Evolutionary conservation across 2,113 vertebrate genomes (phyloP), one percentile per base, ranked within the genome.

Genomic region (Neogale vison): DNA sequence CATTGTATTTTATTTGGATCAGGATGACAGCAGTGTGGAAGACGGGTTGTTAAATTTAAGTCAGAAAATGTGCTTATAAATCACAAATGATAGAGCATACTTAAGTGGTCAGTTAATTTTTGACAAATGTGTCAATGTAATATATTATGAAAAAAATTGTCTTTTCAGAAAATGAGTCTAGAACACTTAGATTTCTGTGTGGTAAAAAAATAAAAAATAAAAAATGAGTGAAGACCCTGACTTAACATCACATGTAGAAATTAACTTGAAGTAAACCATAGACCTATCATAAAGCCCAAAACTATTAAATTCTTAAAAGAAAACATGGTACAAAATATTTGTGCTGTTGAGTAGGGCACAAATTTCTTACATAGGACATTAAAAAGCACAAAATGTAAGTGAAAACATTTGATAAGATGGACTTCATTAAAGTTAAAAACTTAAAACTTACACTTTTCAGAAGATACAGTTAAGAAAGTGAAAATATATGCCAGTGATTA

Each of bases 401-500:
- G 23, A 88, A 79, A 91, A 63, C 3, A 95, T 95, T 96, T 84
- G 76, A 79, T 91, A 92, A 74, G 20, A 77, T 61, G 57, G 4
- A 45, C 52, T 83, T 82, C 42, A 90, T 79, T 79, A 90, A 79
- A 72, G 81, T 71, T 71, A 80, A 86, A 88, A 85, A 63, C 10
- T 0, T 82, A 86, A 88, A 85, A 63, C 10, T 0, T 82, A 63
- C 36, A 24, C 1, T 96, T 21, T 95, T 96, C 29, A 47, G 83
- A 93, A 88, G 23, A 50, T 79, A 52, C 2, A 85, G 42, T 88
- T 67, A 88, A 88, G 50, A 55, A 80, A 77, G 69, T 76, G 24
- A 72, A 81, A 94, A 55, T 31, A 24, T 4, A n/a, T 90, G 31
- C 18, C 67, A 90, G n/a, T 76, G 71, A 69, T 31, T 89, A n/a